Percentiles rank a stretch among this genome's conserved stretches.
These are phyloP conservation scores for Cheilosia pagana DNA, from an alignment of 2,888 invertebrate genomes.

Conservation along the genomic window DNA sequence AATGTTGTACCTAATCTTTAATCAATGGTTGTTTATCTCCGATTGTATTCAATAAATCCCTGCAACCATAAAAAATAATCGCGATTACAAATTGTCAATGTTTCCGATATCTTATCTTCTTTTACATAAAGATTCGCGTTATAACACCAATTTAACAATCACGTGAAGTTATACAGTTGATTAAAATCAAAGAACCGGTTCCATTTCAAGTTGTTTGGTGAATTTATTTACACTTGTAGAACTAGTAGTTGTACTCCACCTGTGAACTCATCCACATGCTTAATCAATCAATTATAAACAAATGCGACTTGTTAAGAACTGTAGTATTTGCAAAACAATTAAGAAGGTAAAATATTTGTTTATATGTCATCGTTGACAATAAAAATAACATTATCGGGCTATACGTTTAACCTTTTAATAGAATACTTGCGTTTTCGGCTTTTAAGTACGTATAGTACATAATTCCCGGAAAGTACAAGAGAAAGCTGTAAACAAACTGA, in stretches of 20 bases:
- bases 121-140: background rate
- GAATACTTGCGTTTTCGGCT: background rate
- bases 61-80: background rate
- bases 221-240: background rate
- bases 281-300: slow-evolving; percentile 1
- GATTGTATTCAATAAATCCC: too few relatives aligned
- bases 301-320: background rate
- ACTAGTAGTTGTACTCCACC: background rate
- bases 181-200: background rate
- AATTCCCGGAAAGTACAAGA: too few relatives aligned
- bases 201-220: background rate
- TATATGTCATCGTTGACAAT: background rate
- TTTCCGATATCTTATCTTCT: background rate
- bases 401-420: background rate
- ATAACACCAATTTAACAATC: background rate
- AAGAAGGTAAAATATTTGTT: background rate
- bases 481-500: too few relatives aligned
- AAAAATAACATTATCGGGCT: background rate
- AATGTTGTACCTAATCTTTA: too few relatives aligned
- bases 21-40: too few relatives aligned
- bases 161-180: background rate
- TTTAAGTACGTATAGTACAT: too few relatives aligned
- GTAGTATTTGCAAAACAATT: background rate
- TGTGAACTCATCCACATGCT: slow-evolving; percentile 16
- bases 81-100: background rate